Percentiles rank a stretch among this genome's conserved stretches.
Evolutionary conservation across 2,888 invertebrate species (phyloP).

Genomic region (Subacronicta megacephala): DNA sequence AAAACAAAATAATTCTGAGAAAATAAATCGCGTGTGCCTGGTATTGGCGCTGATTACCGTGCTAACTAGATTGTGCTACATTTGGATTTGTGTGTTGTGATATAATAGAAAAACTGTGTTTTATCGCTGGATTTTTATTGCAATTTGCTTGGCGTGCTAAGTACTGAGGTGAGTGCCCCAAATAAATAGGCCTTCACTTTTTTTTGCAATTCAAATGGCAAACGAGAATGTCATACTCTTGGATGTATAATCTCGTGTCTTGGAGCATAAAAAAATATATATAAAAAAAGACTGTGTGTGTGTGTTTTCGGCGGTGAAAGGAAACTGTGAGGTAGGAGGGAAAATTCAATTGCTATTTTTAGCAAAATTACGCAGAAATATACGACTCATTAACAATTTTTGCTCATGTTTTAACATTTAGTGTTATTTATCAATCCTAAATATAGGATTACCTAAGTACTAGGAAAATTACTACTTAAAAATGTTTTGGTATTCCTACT

Average conservation of each 20-base stretch:
- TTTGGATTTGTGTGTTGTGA: slow-evolving; percentile 51
- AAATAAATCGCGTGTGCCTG: slow-evolving; percentile 14
- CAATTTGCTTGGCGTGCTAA: slow-evolving; percentile 19
- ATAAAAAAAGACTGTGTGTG: slow-evolving; percentile 23
- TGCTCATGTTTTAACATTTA: not conserved
- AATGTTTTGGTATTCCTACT: too few relatives aligned
- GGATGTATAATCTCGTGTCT: slow-evolving; percentile 10
- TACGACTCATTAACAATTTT: not conserved
- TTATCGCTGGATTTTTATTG: slow-evolving; percentile 46
- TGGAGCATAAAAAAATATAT: not conserved
- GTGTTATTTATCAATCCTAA: too few relatives aligned
- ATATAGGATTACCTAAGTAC: too few relatives aligned
- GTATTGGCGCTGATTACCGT: slow-evolving; percentile 25
- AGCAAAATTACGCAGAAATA: not conserved
- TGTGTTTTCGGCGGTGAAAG: slow-evolving; percentile 26
- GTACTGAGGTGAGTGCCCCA: slow-evolving; percentile 57
- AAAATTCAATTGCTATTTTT: slow-evolving; percentile 7
- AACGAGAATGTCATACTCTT: slow-evolving; percentile 13
- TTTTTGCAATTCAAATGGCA: slow-evolving; percentile 28
- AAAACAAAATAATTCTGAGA: slow-evolving; percentile 45
- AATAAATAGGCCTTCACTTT: slow-evolving; percentile 48
- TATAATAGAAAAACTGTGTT: slow-evolving; percentile 32
- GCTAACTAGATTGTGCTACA: slow-evolving; percentile 27
- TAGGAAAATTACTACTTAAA: too few relatives aligned
- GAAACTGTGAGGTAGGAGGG: not conserved